Conservation (phyloP, 2,113 vertebrate species). For the Periophthalmodon schlosseri region DNA sequence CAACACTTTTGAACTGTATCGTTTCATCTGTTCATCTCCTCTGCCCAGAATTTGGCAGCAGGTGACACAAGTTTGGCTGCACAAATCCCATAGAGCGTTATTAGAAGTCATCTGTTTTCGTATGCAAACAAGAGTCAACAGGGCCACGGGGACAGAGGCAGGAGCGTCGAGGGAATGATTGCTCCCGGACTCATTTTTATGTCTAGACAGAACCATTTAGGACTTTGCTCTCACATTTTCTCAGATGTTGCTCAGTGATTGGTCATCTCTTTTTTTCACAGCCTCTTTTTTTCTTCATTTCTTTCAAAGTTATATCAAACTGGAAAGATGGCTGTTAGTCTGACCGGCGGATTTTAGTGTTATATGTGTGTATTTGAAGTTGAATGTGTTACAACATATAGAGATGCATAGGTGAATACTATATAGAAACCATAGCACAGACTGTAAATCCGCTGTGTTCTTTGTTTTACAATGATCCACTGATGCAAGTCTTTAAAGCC, state of each 20-base stretch:
- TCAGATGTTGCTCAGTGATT: slow-evolving; percentile 1
- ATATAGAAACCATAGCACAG: background rate
- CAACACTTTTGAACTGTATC: background rate
- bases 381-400: background rate
- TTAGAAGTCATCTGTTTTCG: slow-evolving; percentile 6
- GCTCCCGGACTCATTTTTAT: slow-evolving; percentile 4
- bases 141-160: background rate
- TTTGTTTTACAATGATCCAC: too few relatives aligned
- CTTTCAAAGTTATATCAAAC: background rate
- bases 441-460: background rate
- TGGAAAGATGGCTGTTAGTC: background rate
- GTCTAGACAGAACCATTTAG: slow-evolving; percentile 13
- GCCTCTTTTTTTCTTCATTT: background rate
- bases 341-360: background rate
- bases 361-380: background rate
- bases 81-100: background rate
- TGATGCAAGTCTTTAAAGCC: too few relatives aligned
- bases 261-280: slow-evolving; percentile 4
- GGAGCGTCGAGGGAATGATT: background rate
- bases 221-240: slow-evolving; percentile 6
- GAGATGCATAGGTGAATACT: background rate
- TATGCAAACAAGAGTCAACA: slow-evolving; percentile 8
- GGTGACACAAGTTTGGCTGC: background rate
- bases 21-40: background rate
- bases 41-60: background rate